phyloP scores from a whole-genome alignment of 1,140 invertebrate genomes.

The Aphis craccivora region DNA sequence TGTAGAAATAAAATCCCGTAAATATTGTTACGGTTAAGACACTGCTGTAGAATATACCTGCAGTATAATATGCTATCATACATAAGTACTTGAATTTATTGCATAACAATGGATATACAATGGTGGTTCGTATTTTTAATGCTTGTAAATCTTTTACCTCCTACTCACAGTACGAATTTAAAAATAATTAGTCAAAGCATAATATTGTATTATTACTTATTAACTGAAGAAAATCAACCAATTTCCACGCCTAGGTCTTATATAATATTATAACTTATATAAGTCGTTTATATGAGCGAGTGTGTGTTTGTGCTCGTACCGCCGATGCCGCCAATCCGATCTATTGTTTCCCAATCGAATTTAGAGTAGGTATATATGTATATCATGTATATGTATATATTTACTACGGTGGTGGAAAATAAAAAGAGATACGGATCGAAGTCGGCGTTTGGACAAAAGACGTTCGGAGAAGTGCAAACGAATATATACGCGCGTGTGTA shows the following conservation, averaged over 20 bases:
- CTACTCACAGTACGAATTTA: neutral
- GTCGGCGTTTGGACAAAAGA: constrained; percentile 57
- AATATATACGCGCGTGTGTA: constrained; percentile 24
- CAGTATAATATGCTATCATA: neutral
- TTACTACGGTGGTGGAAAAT: constrained; percentile 5
- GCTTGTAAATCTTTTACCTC: neutral
- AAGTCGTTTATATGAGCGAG: neutral
- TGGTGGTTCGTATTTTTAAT: neutral
- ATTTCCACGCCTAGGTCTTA: neutral
- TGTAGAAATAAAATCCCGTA: neutral
- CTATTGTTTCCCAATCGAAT: constrained; percentile 52
- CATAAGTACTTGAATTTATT: neutral
- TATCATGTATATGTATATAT: neutral
- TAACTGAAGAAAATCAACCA: neutral
- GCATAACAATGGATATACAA: too few relatives aligned
- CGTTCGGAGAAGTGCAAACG: constrained; percentile 58
- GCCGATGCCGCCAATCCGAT: constrained; percentile 35
- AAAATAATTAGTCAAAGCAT: neutral
- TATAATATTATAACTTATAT: neutral
- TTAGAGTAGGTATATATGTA: constrained; percentile 31
- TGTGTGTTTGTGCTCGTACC: neutral
- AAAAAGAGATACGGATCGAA: constrained; percentile 54
- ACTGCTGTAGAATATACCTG: neutral
- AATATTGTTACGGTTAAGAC: neutral
- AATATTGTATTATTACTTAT: neutral